Base-by-base conservation (phyloP, 2,888 invertebrate species). In the Xestia sexstrigata region DNA sequence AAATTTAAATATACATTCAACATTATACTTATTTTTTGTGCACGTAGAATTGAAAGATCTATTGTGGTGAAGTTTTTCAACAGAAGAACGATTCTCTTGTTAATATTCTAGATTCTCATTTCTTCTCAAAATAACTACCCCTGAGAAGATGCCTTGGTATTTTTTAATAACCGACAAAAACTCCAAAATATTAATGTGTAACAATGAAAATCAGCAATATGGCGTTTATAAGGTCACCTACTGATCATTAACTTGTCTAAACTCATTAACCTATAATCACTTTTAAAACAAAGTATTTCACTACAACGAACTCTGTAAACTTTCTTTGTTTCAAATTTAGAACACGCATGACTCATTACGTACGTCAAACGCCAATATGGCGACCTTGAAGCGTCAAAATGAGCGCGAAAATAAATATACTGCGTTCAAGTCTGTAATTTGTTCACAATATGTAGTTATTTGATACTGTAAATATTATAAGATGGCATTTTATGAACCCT, bases 381-480 rank as follows among this genome's bases (percentile, higher is more conserved):
- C 91, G 90, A 70, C 93, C 91, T 92, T 93, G 91, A 88, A 80
- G 78, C 85, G 93, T 93, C 93, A 92, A 92, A 89, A 90, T 87
- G 84, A 86, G 91, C 91, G 91, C 89, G 89, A 88, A 91, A 79
- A 74, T 88, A 85, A 70, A 68, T 82, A 72, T 62, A 75, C 60
- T 17, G 58, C 52, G 77, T 58, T 26, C 15, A 35, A 68, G 62
- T 83, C 7, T 70, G 82, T 79, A 71, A 72, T 77, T 76, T 62
- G 69, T 77, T 62, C 69, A 76, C 71, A 73, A 65, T 74, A 52
- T 70, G 52, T 75, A 23, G 78, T 77, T 78, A 83, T 79, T 78
- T 75, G 84, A 86, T 84, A 83, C 70, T 74, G 85, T 85, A 85
- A 82, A 87, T 72, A 81, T 62, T 73, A n/a, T 62, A 20, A 45